Evolutionary conservation across 2,888 invertebrate species (phyloP).

Genomic region (Cynaeus angustus): DNA sequence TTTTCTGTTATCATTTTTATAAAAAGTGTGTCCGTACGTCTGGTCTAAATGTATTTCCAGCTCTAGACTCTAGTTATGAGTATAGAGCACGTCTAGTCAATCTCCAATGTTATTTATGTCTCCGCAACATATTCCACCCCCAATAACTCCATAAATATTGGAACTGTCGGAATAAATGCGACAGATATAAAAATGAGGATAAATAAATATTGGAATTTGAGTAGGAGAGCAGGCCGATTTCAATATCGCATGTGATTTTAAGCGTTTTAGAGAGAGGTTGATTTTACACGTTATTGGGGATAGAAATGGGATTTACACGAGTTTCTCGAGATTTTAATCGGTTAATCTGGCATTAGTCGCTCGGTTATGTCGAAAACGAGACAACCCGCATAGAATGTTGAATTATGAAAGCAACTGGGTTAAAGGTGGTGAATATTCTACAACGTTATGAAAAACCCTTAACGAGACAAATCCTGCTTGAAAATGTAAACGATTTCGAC

Average conservation of each 20-base stretch:
- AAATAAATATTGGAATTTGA: slow-evolving; percentile 10
- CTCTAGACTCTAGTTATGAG: not conserved
- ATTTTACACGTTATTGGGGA: slow-evolving; percentile 17
- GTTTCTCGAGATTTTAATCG: slow-evolving; percentile 15
- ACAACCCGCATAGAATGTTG: slow-evolving; percentile 8
- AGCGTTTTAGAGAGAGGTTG: not conserved
- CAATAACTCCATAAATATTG: slow-evolving; percentile 41
- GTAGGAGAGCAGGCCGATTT: not conserved
- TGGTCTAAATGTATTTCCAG: too few species aligned
- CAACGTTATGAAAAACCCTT: too few species aligned
- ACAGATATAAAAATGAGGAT: not conserved
- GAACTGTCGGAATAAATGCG: slow-evolving; percentile 26
- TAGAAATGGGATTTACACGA: slow-evolving; percentile 15
- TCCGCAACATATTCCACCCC: not conserved
- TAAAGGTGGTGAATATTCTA: too few species aligned
- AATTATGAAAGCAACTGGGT: not conserved
- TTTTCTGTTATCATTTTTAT: too few species aligned
- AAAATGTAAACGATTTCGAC: too few species aligned
- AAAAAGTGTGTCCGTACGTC: too few species aligned
- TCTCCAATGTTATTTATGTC: slow-evolving; percentile 25
- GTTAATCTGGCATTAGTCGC: slow-evolving; percentile 7
- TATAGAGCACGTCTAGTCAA: slow-evolving; percentile 22
- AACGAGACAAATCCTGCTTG: too few species aligned
- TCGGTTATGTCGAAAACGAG: slow-evolving; percentile 10
- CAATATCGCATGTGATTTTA: not conserved